Evolutionary conservation across 2,113 vertebrate genomes (phyloP), one percentile per base, ranked within the genome.

Genomic region (Silurus asotus): DNA sequence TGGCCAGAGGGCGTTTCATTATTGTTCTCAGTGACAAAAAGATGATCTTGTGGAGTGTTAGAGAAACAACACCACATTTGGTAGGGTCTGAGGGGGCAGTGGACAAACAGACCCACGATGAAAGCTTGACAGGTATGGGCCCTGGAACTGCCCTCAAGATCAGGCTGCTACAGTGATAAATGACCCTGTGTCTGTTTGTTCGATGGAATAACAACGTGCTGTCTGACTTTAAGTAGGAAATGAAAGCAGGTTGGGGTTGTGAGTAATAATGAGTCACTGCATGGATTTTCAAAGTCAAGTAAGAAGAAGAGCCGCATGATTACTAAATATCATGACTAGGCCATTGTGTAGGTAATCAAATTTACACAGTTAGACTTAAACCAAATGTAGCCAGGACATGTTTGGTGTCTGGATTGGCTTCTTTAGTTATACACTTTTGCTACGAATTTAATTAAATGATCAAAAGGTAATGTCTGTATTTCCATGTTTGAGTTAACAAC

Each of bases 11-110:
- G 67, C 23, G 19, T 86, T 87, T 89, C 59, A 84, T 86, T 89
- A 87, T 86, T 86, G 88, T 86, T 79, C 81, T 64, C 61, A 75
- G 77, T 89, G 86, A 89, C 84, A 87, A 79, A 37, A 89, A 87
- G 70, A 75, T 89, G 84, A 89, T 85, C 84, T 83, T 20, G 45
- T 83, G 83, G 81, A 80, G 59, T 78, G 65, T 79, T 77, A 81
- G 82, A 81, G 61, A 72, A 81, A 62, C 75, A 64, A 45, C 19
- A 14, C 53, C 3, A 72, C n/a, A 83, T 69, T 86, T 89, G 83
- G 85, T n/a, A 48, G 81, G 86, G 89, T 83, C 80, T 86, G 49
- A 67, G 67, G 56, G 70, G 85, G 72, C 81, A 83, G 84, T 55
- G 53, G 81, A 76, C 69, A 86, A 89, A 87, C 83, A 76, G 69